Conservation (phyloP, 30 jellyfish, hydroid and myxozoan species). For the Pseudorhiza aurosa region DNA sequence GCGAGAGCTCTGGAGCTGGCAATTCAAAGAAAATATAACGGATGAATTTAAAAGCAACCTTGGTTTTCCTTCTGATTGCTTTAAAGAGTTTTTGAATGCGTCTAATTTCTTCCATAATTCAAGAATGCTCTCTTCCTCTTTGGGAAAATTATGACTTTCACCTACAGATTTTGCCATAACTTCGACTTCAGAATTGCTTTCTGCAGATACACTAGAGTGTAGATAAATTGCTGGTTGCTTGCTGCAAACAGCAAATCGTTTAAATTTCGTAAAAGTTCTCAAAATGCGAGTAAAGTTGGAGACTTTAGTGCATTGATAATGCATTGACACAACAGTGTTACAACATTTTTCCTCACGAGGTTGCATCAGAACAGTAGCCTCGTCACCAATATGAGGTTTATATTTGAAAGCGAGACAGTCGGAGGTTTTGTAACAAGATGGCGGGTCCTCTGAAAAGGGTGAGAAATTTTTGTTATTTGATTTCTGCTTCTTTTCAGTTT, state of each 20-base stretch:
- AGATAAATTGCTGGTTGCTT: not conserved
- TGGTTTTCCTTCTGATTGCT: constrained; percentile 90
- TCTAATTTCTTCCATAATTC: constrained; percentile 90
- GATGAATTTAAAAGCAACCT: too few species aligned
- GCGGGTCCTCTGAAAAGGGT: constrained; percentile 80
- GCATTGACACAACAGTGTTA: constrained; percentile 3
- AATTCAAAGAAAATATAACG: too few species aligned
- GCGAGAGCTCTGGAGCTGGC: not conserved
- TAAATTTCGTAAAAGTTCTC: not conserved
- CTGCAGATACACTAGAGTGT: constrained; percentile 8
- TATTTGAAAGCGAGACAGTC: not conserved
- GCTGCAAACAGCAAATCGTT: not conserved
- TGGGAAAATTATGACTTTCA: constrained; percentile 86
- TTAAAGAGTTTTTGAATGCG: constrained; percentile 89
- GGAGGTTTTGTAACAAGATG: constrained; percentile 24
- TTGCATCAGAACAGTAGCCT: constrained; percentile 15
- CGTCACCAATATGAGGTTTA: too few species aligned
- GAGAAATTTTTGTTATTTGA: not conserved
- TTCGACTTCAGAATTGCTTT: constrained; percentile 6
- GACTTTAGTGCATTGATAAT: not conserved
- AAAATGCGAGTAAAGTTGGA: not conserved
- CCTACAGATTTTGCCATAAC: constrained; percentile 83
- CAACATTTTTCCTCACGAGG: constrained; percentile 34
- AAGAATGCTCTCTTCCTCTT: constrained; percentile 88
- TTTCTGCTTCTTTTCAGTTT: not conserved